These are phyloP conservation scores for Drosophila falleni DNA, from an alignment of 2,888 invertebrate species.

Conservation along the genomic window DNA sequence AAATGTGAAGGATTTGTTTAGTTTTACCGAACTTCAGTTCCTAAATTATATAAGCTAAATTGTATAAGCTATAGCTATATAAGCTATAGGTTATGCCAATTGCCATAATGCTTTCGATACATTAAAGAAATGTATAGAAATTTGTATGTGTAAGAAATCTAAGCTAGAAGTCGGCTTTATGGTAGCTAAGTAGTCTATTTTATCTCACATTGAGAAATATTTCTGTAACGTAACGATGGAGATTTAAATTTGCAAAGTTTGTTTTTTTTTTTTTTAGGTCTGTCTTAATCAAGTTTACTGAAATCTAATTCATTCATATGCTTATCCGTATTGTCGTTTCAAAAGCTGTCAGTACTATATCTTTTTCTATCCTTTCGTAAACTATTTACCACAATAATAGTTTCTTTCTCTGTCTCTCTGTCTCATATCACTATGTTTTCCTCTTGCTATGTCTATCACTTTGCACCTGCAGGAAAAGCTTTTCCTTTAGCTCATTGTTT, in stretches of 20 bases:
- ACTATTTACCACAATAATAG: conserved; percentile 1
- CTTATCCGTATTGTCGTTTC: neutral
- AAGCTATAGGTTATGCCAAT: no score
- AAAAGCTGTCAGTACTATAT: neutral
- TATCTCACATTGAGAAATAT: no score
- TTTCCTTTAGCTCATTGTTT: conserved; percentile 33
- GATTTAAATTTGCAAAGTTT: neutral
- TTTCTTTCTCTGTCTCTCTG: neutral
- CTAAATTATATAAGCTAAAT: no score
- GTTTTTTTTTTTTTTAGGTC: neutral
- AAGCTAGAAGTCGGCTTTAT: no score
- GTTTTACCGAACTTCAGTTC: neutral
- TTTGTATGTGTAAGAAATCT: no score
- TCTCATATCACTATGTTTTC: neutral
- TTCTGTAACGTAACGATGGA: neutral
- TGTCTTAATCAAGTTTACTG: neutral
- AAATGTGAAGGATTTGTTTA: neutral
- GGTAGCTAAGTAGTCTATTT: no score
- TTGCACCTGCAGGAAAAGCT: conserved; percentile 39
- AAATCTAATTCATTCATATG: neutral
- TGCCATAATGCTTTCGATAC: no score
- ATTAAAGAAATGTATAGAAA: neutral
- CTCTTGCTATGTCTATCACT: neutral
- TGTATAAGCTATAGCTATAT: no score
- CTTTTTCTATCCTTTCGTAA: conserved; percentile 1